These are phyloP conservation scores for Eurystomus glaucurus DNA, from an alignment of 2,797 vertebrate genomes.

Conservation along the genomic window DNA sequence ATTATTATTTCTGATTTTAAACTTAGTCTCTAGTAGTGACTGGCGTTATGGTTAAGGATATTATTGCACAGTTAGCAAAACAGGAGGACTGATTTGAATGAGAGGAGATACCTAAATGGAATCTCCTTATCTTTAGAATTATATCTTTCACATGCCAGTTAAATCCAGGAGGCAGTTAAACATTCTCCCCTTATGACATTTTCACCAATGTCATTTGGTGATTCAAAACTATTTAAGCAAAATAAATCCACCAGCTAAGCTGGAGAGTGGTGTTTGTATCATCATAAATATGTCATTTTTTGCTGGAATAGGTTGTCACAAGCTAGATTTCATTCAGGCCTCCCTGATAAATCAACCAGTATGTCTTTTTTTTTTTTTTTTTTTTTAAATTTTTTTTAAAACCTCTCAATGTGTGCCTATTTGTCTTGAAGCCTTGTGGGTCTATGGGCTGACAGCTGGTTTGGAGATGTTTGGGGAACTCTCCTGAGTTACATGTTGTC, in stretches of 20 bases:
- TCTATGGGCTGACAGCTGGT: not conserved
- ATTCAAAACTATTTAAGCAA: slow-evolving; percentile 35
- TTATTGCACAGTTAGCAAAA: not conserved
- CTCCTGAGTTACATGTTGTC: accelerated
- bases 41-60: not conserved
- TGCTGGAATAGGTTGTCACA: not conserved
- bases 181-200: slow-evolving; percentile 12
- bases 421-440: not conserved
- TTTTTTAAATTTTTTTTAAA: not conserved
- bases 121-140: not conserved
- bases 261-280: not conserved
- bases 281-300: not conserved
- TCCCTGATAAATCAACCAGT: not conserved
- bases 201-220: slow-evolving; percentile 35
- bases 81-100: slow-evolving; percentile 6
- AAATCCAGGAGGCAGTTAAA: slow-evolving; percentile 43
- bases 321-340: not conserved
- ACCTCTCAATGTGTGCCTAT: not conserved
- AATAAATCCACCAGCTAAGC: not conserved
- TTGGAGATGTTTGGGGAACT: not conserved
- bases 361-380: not conserved
- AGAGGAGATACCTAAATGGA: not conserved
- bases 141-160: slow-evolving; percentile 1
- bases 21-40: not conserved
- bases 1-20: not conserved